phyloP scores from a whole-genome alignment of 1,140 invertebrate genomes.

The Marisa cornuarietis region DNA sequence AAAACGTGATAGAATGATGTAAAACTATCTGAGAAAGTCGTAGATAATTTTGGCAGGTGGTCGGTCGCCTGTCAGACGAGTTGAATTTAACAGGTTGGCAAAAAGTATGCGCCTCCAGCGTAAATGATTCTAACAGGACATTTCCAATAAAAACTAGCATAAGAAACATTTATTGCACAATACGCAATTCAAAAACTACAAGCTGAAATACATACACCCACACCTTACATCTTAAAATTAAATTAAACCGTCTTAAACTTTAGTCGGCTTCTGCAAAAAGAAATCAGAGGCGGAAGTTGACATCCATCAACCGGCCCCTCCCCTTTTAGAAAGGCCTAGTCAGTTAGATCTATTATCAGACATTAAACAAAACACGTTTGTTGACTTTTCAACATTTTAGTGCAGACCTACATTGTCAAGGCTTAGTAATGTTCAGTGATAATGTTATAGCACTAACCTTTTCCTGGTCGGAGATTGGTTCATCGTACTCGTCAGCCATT shows the following conservation, averaged over 20 bases:
- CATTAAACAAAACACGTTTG: too few species aligned
- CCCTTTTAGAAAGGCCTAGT: neutral
- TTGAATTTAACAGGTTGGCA: slow-evolving; percentile 9
- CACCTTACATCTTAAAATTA: neutral
- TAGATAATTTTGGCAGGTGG: too few species aligned
- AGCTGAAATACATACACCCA: neutral
- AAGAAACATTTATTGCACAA: too few species aligned
- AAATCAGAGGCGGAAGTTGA: slow-evolving; percentile 17
- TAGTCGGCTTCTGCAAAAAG: neutral
- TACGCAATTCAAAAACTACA: neutral
- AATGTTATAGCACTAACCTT: slow-evolving; percentile 45
- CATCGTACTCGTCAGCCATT: slow-evolving; percentile 60
- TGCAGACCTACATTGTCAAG: neutral
- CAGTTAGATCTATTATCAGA: too few species aligned
- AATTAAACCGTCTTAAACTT: neutral
- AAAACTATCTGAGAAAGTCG: too few species aligned
- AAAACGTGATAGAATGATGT: too few species aligned
- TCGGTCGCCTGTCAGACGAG: slow-evolving; percentile 1
- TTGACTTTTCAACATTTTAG: neutral
- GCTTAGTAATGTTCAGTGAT: neutral
- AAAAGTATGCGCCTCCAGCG: neutral
- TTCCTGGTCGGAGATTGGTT: slow-evolving; percentile 63
- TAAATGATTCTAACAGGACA: too few species aligned
- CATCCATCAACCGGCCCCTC: slow-evolving; percentile 19
- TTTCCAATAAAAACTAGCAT: too few species aligned